Conservation (phyloP, 2,888 invertebrate species). For the Diplazon laetatorius region DNA sequence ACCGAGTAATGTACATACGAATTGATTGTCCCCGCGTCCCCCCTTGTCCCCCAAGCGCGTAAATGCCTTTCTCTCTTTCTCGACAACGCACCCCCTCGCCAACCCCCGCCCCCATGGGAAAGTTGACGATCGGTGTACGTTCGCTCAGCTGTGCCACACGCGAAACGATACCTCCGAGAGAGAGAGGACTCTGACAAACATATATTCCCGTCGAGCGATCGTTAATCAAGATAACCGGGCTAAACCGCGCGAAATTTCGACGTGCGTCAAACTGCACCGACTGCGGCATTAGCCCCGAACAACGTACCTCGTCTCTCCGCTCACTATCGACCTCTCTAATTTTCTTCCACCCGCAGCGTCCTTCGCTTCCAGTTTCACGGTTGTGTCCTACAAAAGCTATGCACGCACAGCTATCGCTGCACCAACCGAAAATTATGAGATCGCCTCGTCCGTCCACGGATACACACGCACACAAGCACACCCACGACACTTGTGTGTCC, state of each 20-base stretch:
- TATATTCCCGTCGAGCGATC: constrained; percentile 60
- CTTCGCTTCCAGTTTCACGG: not conserved
- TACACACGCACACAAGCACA: too few species aligned
- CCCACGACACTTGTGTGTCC: constrained; percentile 7
- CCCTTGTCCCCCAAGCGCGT: constrained; percentile 16
- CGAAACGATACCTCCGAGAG: constrained; percentile 52
- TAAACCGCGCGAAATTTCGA: constrained; percentile 45
- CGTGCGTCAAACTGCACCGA: constrained; percentile 2
- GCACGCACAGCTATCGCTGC: constrained; percentile 6
- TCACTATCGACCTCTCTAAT: constrained; percentile 35
- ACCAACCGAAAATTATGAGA: constrained; percentile 33
- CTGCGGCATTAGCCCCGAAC: constrained; percentile 30
- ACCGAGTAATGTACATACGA: constrained; percentile 39
- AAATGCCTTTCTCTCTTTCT: constrained; percentile 37
- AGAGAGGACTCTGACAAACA: constrained; percentile 61
- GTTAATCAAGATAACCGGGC: constrained; percentile 65
- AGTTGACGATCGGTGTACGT: constrained; percentile 48
- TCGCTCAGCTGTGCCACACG: constrained; percentile 54
- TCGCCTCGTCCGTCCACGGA: not conserved
- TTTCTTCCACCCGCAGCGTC: constrained; percentile 9
- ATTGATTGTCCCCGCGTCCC: constrained; percentile 46
- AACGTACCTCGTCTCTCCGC: constrained; percentile 18
- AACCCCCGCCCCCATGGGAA: constrained; percentile 5
- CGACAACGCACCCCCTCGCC: not conserved
- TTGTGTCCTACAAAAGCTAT: constrained; percentile 19